A percentile compares a stretch with the other conserved stretches of the same genome.
These are phyloP conservation scores for Puntigrus tetrazona DNA, from an alignment of 2,113 vertebrate genomes.

Conservation along the genomic window DNA sequence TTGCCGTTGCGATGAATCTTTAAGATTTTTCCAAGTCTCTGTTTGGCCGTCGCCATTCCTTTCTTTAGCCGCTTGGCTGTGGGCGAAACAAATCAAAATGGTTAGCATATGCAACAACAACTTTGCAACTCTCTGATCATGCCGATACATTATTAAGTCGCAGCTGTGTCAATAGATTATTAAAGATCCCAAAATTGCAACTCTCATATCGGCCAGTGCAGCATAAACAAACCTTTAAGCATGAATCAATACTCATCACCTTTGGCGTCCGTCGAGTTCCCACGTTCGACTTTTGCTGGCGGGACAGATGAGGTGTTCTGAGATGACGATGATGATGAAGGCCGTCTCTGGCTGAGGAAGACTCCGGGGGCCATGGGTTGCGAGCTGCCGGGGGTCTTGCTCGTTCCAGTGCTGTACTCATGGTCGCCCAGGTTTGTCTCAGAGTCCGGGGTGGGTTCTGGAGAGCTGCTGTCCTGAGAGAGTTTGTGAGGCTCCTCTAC, in stretches of 20 bases:
- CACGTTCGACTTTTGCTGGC: conserved; percentile 84
- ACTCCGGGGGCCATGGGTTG: conserved; percentile 95
- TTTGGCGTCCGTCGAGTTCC: conserved; percentile 73
- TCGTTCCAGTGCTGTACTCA: conserved; percentile 84
- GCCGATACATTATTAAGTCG: background rate
- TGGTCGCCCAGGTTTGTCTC: conserved; percentile 89
- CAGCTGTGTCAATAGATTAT: conserved; percentile 31
- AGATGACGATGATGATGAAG: conserved; percentile 87
- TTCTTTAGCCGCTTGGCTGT: conserved; percentile 98
- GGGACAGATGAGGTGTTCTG: conserved; percentile 81
- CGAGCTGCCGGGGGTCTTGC: conserved; percentile 79
- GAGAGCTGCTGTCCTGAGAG: conserved; percentile 90
- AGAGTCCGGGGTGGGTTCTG: conserved; percentile 85
- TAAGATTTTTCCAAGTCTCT: conserved; percentile 99
- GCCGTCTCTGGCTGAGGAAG: conserved; percentile 90
- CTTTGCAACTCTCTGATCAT: conserved; percentile 51
- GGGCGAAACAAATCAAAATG: conserved; percentile 38
- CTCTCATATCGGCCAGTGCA: background rate
- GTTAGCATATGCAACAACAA: conserved; percentile 22
- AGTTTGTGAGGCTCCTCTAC: conserved; percentile 73
- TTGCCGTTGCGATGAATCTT: conserved; percentile 99
- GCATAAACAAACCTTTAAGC: conserved; percentile 2
- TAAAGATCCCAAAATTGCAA: background rate
- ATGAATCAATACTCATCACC: conserved; percentile 57
- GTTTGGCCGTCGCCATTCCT: conserved; percentile 99